phyloP scores from a whole-genome alignment of 2,888 invertebrate species.

The Cantharis flavilabris region DNA sequence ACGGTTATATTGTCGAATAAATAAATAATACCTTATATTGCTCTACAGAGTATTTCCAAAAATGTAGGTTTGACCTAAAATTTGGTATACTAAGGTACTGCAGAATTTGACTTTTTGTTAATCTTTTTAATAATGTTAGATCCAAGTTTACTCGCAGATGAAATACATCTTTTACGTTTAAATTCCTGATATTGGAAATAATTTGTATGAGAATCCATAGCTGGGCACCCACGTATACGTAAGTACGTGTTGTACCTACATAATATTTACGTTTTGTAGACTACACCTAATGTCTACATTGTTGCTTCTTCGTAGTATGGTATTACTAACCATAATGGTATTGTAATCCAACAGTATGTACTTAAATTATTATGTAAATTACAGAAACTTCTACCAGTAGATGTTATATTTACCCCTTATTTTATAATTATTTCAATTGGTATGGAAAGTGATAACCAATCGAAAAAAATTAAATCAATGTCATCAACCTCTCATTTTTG shows the following conservation, averaged over 20 bases:
- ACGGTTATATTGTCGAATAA: neutral
- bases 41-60: neutral
- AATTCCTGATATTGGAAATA: neutral
- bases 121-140: neutral
- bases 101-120: neutral
- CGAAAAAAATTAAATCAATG: neutral
- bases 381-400: neutral
- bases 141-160: neutral
- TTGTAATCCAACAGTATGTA: neutral
- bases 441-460: neutral
- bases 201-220: neutral
- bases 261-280: no score
- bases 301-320: neutral
- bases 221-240: neutral
- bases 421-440: neutral
- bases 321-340: neutral
- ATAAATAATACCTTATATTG: neutral
- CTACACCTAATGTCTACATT: neutral
- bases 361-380: neutral
- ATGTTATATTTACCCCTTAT: neutral
- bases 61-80: neutral
- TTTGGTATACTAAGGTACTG: no score
- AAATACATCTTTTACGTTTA: neutral
- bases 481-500: neutral
- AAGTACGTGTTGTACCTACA: neutral